A percentile compares a stretch with the other conserved stretches of the same genome.
Conservation (phyloP, 2,113 vertebrate genomes). For the Charina bottae region DNA sequence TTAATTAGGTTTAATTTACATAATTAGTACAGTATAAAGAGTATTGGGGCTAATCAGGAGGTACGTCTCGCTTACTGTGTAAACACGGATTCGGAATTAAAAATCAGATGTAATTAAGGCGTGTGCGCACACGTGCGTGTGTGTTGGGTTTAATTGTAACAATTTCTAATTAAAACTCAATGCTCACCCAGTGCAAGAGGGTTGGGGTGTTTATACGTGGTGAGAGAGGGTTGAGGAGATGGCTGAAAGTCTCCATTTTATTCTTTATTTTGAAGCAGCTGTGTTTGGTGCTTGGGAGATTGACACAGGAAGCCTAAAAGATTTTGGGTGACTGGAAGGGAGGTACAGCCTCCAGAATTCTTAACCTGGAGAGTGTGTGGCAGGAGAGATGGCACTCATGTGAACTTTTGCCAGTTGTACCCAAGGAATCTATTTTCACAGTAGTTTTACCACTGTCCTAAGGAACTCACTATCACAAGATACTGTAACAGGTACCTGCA, state of each 20-base stretch:
- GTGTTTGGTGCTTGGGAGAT: background rate
- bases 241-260: background rate
- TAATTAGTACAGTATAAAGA: slow-evolving; percentile 88
- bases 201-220: background rate
- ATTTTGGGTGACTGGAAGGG: background rate
- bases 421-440: background rate
- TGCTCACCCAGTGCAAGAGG: slow-evolving; percentile 74
- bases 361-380: background rate
- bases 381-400: background rate
- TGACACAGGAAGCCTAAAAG: background rate
- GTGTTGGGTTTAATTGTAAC: slow-evolving; percentile 85
- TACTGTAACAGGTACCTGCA: background rate
- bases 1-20: slow-evolving; percentile 88
- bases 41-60: slow-evolving; percentile 87
- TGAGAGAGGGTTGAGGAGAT: background rate
- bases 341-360: no score
- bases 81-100: slow-evolving; percentile 87
- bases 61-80: slow-evolving; percentile 86
- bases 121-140: slow-evolving; percentile 78
- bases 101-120: slow-evolving; percentile 86
- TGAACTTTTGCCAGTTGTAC: background rate
- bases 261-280: background rate
- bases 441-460: background rate
- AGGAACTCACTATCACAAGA: slow-evolving; percentile 3
- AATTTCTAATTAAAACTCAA: slow-evolving; percentile 88